Base-by-base conservation (phyloP, 2,113 vertebrate genomes). In the Sciurus niger region DNA sequence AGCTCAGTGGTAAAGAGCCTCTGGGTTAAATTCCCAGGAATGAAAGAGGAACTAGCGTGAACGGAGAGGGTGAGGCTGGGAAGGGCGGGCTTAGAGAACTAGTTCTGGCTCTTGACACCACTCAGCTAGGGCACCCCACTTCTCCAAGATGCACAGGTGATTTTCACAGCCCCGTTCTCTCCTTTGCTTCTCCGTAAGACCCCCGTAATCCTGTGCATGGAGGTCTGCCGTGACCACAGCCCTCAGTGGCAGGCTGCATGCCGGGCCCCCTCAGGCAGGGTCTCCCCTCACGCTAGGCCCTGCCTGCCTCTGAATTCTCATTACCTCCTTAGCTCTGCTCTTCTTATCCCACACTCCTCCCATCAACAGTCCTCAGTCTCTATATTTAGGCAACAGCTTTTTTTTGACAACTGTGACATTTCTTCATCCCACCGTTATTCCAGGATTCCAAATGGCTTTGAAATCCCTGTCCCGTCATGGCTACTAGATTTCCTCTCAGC, bases 181-280 rank as follows among this genome's bases (percentile, higher is more conserved):
- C 24, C 67, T 48, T 40, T 32, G 17, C 8, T 9, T 51, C 37
- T 78, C 63, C 24, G 0, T 20, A 73, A 86, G 25, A 28, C 28
- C 18, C 30, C 30, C n/a, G 16, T 2, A 0, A 13, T 48, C n/a
- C 20, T 20, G 30, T 4, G 20, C 40, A 4, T 1, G 37, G 79
- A 22, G 10, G 32, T 12, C 65, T 43, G 72, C 48, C 78, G 24
- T 67, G 60, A 58, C 16, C 37, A 37, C 18, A 8, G 32, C 2
- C 30, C 37, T 91, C 34, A 14, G 6, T 0, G 20, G 13, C 34
- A n/a, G 12, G 24, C 58, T 10, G 1, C 6, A 3, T 2, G 6
- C 14, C 63, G 25, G 40, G 9, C 43, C 37, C 46, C 10, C 28
- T 9, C 46, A 18, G 6, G 17, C 43, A 1, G 16, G 60, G 58